Percentiles rank a stretch among this genome's conserved stretches.
Conservation (phyloP, 2,888 invertebrate genomes). For the Nebria brevicollis region DNA sequence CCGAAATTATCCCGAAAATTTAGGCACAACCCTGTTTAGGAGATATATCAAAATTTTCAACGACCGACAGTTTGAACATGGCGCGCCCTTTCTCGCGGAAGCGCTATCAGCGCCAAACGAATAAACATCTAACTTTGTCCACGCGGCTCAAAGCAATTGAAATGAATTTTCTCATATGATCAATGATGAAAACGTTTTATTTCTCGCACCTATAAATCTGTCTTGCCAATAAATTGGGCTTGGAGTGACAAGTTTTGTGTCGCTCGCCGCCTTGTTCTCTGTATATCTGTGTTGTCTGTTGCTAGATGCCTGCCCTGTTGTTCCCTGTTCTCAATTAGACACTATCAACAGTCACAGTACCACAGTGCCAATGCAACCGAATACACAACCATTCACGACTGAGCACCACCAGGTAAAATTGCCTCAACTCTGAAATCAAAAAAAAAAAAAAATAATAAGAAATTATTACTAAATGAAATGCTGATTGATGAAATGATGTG, state of each 20-base stretch:
- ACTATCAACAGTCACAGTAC: conserved; percentile 74
- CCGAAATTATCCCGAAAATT: too few species aligned
- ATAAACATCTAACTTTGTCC: background rate
- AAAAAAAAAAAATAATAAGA: background rate
- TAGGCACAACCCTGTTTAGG: background rate
- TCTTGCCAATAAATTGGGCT: background rate
- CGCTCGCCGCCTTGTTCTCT: conserved; percentile 43
- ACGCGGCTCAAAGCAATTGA: background rate
- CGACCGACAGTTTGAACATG: background rate
- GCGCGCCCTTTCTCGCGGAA: background rate
- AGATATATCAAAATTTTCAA: background rate
- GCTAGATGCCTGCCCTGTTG: conserved; percentile 93
- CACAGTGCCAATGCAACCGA: conserved; percentile 66
- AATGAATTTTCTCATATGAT: background rate
- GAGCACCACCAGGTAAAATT: conserved; percentile 58
- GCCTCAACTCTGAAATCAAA: conserved; percentile 2
- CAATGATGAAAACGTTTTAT: background rate
- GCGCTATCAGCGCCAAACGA: background rate
- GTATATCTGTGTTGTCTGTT: conserved; percentile 79
- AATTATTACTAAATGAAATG: background rate
- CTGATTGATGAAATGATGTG: background rate
- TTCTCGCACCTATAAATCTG: background rate
- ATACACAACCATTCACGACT: conserved; percentile 62
- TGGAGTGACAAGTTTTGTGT: conserved; percentile 5
- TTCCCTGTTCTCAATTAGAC: conserved; percentile 87